Percentiles rank a stretch among this genome's conserved stretches.
These are phyloP conservation scores for Rhadinocentrus ornatus DNA, from an alignment of 2,797 vertebrate species.

Conservation along the genomic window DNA sequence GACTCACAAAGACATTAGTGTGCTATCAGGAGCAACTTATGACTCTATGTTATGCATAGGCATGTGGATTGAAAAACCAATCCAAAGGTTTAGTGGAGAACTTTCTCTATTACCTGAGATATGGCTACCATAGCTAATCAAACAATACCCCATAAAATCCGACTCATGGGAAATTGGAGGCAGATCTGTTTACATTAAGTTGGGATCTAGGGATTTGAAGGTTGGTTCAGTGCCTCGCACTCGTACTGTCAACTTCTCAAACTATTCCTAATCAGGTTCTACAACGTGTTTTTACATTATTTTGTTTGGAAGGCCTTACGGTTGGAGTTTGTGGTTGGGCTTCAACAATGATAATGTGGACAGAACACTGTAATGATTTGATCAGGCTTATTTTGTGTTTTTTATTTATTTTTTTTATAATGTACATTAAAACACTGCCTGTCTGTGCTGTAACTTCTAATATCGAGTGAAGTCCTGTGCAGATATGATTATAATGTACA, in stretches of 20 bases:
- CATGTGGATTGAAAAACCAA: not conserved
- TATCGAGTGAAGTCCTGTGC: not conserved
- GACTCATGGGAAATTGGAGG: not conserved
- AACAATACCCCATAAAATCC: not conserved
- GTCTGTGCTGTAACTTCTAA: not conserved
- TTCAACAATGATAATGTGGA: not conserved
- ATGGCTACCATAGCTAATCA: not conserved
- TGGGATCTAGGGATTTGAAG: not conserved
- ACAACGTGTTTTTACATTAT: not conserved
- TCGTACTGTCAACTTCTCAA: too few species aligned
- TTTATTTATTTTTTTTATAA: too few species aligned
- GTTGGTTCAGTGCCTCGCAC: not conserved
- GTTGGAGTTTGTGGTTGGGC: not conserved
- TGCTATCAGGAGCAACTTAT: not conserved
- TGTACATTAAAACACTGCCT: not conserved
- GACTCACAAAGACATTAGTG: not conserved
- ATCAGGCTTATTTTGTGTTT: not conserved
- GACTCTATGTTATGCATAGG: not conserved
- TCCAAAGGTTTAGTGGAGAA: not conserved
- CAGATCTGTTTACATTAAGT: not conserved
- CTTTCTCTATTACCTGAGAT: not conserved
- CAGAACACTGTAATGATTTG: not conserved
- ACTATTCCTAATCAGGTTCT: too few species aligned
- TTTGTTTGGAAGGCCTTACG: not conserved
- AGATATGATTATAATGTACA: not conserved